Base-by-base conservation (phyloP, 1,140 invertebrate genomes). In the Geopemphigus sp. region DNA sequence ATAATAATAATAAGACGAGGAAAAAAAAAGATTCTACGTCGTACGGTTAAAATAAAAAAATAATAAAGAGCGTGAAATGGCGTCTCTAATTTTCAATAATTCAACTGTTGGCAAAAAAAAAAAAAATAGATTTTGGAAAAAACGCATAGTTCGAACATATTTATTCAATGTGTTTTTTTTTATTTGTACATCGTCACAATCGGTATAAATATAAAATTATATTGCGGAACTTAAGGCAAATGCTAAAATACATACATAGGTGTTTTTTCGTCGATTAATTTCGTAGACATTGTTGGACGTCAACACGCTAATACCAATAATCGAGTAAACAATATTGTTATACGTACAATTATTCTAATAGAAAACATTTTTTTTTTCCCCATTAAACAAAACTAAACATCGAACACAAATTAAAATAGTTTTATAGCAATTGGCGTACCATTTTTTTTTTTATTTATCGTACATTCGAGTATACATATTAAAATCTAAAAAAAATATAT, bases 401-500 rank as follows among this genome's bases (percentile, higher is more conserved):
- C 56, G 39, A 53, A 54, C 53, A 53, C 17, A 53, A 29, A 70
- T 22, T 32, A 59, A 78, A 59, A 17, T 8, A 26, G 17, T 50
- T 78, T 50, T 47, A 76, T 50, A 45, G 74, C 56, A 78, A 78
- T 78, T 17, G 26, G 74, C 24, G 5, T 78, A 5, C 63, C 26
- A 47, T 63, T 78, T 61, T n/a, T n/a, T n/a, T n/a, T n/a, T n/a
- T n/a, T n/a, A n/a, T n/a, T n/a, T 15, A 78, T 61, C 63, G 59
- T 45, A 78, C 57, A 78, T 15, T 63, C 5, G 24, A 50, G 74
- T 78, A 78, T 50, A 78, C 57, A 63, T 63, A 63, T 50, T 63
- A 63, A 59, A 50, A 63, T 47, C 73, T 76, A 76, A 26, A 76
- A 76, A 76, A 76, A 61, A 76, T 39, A 39, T 39, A 39, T 39